A percentile compares a stretch with the other conserved stretches of the same genome.
phyloP scores from a whole-genome alignment of 2,113 vertebrate species.

The Podiceps cristatus region DNA sequence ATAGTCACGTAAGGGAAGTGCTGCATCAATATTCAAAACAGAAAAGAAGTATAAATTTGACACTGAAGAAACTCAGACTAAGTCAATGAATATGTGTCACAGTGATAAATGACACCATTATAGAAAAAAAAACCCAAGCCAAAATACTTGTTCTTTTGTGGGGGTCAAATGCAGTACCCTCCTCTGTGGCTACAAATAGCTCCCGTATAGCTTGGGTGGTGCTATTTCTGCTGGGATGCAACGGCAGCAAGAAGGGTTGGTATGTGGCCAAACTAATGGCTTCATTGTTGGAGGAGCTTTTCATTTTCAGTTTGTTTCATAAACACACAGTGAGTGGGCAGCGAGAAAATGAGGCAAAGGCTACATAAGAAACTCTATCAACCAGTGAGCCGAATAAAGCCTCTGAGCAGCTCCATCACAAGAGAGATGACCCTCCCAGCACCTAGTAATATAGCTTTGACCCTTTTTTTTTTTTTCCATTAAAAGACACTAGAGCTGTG shows the following conservation, averaged over 20 bases:
- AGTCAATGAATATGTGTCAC: conserved; percentile 46
- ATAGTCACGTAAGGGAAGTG: conserved; percentile 34
- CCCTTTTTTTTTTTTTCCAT: neutral
- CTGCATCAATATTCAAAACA: conserved; percentile 62
- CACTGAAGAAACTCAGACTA: conserved; percentile 32
- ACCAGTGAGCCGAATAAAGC: neutral
- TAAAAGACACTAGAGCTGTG: neutral
- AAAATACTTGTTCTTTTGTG: neutral
- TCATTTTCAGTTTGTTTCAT: neutral
- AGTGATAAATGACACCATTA: conserved; percentile 52
- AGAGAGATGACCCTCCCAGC: neutral
- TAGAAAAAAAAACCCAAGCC: neutral
- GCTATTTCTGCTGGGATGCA: neutral
- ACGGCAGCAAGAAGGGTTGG: neutral
- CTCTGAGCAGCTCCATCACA: neutral
- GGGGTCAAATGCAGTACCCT: conserved; percentile 11
- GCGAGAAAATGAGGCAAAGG: neutral
- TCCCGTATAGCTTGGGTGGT: fast-evolving
- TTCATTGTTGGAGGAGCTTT: neutral
- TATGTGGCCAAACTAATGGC: neutral
- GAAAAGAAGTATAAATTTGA: conserved; percentile 32
- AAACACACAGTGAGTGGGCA: neutral
- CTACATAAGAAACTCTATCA: neutral
- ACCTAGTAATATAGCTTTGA: neutral
- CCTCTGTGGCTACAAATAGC: neutral